Conservation (phyloP, 2,113 vertebrate genomes). For the Gracilinanus agilis region DNA sequence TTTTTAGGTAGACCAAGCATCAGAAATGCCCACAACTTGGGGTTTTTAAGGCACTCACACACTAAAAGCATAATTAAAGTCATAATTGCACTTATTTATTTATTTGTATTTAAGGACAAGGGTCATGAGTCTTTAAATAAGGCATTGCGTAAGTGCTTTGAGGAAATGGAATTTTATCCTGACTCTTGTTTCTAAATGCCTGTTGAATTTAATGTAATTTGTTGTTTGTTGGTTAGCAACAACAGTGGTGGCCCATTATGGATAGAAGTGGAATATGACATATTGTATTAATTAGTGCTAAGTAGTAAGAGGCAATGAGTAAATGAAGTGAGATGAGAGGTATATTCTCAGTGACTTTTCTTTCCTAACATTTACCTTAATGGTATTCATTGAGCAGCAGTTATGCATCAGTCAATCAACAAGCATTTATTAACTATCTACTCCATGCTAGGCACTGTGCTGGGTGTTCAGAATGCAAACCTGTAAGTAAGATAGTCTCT, state of each 20-base stretch:
- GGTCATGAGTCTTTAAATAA: background rate
- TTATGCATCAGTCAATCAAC: background rate
- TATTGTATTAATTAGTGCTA: background rate
- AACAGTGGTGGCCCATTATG: background rate
- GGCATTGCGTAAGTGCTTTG: background rate
- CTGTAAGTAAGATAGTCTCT: background rate
- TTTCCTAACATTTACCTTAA: background rate
- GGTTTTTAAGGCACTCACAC: background rate
- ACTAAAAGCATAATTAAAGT: background rate
- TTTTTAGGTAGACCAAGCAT: background rate
- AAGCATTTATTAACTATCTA: background rate
- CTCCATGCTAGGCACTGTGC: background rate
- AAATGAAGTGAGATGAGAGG: background rate
- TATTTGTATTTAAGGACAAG: background rate
- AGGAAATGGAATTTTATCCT: background rate
- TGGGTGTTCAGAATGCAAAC: background rate
- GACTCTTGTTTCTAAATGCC: background rate
- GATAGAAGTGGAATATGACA: background rate
- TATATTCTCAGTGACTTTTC: background rate
- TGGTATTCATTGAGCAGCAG: background rate
- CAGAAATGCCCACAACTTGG: background rate
- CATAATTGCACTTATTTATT: background rate
- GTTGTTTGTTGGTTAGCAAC: background rate
- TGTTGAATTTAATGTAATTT: background rate
- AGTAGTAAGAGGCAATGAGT: background rate